Evolutionary conservation across 2,888 invertebrate genomes (phyloP), one percentile per base, ranked within the genome.

Genomic region (Trachelus stipa): DNA sequence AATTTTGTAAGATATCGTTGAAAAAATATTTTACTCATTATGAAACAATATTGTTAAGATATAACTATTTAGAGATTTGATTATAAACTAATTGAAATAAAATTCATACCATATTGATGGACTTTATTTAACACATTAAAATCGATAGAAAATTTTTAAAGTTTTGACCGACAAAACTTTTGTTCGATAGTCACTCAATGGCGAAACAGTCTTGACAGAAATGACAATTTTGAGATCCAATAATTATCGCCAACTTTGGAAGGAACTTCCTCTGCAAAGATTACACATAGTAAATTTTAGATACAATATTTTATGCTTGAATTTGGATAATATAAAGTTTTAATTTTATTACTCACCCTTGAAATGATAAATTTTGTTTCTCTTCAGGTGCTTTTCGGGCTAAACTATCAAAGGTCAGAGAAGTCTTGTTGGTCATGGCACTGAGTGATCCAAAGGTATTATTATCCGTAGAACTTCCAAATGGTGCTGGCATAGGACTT

Each of bases 191-290:
- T 56, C 56, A 56, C 2, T 56, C 23, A 23, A 23, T 56, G 9
- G 15, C 6, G 56, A 9, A 56, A 56, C 56, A 56, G 56, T 56
- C 9, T 56, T 15, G 23, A 56, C 56, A 9, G 23, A 9, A 56
- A 56, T 56, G 23, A 23, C 56, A 9, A 56, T 56, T 56, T 56
- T 56, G 56, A 56, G 23, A 9, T 56, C 56, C 9, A 56, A 74
- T 40, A 11, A 33, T 86, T 80, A 90, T 81, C 91, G 88, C 91
- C 91, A 91, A 78, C 87, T 90, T 12, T 89, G 89, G 77, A 91
- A 91, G 11, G 91, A 90, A 77, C 88, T 90, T 81, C 90, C 89
- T 30, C 90, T 91, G 80, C 81, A 90, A 71, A 12, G 73, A 69
- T 31, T 35, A 34, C 12, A 31, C 33, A 34, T 2, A 76, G 34